These are phyloP conservation scores for Neomonachus schauinslandi DNA, from an alignment of 2,113 vertebrate genomes.

Conservation along the genomic window DNA sequence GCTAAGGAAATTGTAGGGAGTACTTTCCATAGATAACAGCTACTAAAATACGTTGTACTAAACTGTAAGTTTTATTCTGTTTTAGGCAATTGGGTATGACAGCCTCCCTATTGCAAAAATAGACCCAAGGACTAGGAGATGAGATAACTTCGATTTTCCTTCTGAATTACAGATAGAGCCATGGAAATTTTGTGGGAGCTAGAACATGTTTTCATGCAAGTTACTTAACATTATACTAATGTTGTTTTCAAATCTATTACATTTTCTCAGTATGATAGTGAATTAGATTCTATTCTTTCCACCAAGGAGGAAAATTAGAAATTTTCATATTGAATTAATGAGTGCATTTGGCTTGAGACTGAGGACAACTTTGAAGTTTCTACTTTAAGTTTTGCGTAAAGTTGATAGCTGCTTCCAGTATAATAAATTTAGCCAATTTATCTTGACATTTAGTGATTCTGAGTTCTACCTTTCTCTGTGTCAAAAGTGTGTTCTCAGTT, in stretches of 20 bases:
- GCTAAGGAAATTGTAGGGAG: neutral
- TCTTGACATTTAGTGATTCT: conserved; percentile 51
- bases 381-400: conserved; percentile 48
- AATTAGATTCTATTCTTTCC: conserved; percentile 18
- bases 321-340: conserved; percentile 28
- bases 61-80: conserved; percentile 37
- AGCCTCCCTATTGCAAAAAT: neutral
- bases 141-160: neutral
- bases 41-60: conserved; percentile 21
- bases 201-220: conserved; percentile 3
- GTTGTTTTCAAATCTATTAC: conserved; percentile 40
- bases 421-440: conserved; percentile 57
- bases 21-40: neutral
- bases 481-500: conserved; percentile 22
- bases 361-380: conserved; percentile 6
- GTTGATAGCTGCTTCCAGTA: conserved; percentile 32
- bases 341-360: conserved; percentile 17
- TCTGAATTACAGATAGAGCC: neutral
- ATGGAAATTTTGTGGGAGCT: neutral
- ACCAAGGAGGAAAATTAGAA: neutral
- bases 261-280: conserved; percentile 2
- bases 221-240: neutral
- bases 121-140: neutral
- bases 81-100: neutral
- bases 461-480: neutral